A percentile compares a stretch with the other conserved stretches of the same genome.
These are phyloP conservation scores for Numida meleagris DNA, from an alignment of 2,113 vertebrate species.

Conservation along the genomic window DNA sequence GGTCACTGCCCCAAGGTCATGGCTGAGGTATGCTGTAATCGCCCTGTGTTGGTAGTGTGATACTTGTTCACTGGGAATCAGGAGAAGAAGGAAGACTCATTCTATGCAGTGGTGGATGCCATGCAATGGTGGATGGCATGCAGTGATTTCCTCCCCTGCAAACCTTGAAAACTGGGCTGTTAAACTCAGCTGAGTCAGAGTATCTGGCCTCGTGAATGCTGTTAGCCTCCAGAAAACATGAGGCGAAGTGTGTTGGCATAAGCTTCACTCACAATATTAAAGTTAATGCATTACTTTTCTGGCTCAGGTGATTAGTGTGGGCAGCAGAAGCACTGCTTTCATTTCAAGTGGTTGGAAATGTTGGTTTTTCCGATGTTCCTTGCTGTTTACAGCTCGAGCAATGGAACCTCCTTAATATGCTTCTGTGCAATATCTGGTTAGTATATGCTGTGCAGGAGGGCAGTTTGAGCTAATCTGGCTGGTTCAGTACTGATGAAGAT, in stretches of 20 bases:
- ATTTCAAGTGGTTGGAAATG: not conserved
- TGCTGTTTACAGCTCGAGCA: not conserved
- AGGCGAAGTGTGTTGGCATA: not conserved
- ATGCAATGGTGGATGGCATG: not conserved
- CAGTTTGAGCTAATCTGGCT: not conserved
- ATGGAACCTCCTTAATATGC: not conserved
- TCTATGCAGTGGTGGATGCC: not conserved
- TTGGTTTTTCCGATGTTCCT: not conserved
- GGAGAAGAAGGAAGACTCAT: not conserved
- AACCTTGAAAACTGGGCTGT: not conserved
- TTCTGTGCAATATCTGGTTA: not conserved
- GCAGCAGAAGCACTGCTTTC: not conserved
- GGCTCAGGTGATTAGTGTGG: not conserved
- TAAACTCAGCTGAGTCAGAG: not conserved
- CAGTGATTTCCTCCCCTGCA: not conserved
- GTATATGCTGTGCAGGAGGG: not conserved
- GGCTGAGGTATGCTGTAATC: not conserved
- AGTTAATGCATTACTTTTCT: rapidly evolving
- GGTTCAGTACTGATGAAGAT: not conserved
- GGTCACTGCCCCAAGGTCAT: not conserved
- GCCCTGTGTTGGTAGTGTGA: not conserved
- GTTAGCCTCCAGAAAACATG: not conserved
- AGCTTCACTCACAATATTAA: not conserved
- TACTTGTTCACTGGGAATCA: not conserved
- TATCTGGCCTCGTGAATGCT: not conserved